Evolutionary conservation across 2,797 vertebrate species (phyloP).

Genomic region (Rhinoraja longicauda): DNA sequence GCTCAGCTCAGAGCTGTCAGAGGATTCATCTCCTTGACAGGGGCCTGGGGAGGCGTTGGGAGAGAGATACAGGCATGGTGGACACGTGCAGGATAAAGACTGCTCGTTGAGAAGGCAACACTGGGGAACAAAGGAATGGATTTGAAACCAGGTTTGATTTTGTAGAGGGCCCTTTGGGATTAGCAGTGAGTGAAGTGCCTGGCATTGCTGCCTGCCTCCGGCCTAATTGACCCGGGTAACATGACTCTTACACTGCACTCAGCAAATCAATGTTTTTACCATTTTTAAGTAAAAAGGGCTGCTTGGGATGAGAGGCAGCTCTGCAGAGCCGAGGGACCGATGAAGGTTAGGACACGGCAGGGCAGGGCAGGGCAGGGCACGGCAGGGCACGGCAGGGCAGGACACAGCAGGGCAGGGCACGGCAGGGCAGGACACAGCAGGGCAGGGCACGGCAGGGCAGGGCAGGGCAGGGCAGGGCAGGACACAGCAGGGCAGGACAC

Average conservation of each 20-base stretch:
- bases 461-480: no score
- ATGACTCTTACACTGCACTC: no score
- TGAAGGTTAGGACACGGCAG: not conserved
- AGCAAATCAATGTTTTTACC: not conserved
- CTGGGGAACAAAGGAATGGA: not conserved
- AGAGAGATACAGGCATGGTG: no score
- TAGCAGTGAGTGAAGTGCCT: not conserved
- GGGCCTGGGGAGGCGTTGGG: not conserved
- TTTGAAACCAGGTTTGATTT: not conserved
- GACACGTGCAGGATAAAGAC: no score
- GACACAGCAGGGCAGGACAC: no score
- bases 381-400: no score
- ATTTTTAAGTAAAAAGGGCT: not conserved
- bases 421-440: no score
- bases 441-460: no score
- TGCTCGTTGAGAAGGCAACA: not conserved
- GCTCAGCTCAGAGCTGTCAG: not conserved
- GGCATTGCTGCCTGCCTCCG: not conserved
- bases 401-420: no score
- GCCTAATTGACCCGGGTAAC: not conserved
- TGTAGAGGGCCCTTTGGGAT: no score
- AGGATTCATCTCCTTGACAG: not conserved
- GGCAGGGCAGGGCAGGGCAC: no score
- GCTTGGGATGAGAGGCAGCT: not conserved
- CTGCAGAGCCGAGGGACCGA: not conserved